Evolutionary conservation across 2,113 vertebrate genomes (phyloP).

Genomic region (Malaclemys terrapin): DNA sequence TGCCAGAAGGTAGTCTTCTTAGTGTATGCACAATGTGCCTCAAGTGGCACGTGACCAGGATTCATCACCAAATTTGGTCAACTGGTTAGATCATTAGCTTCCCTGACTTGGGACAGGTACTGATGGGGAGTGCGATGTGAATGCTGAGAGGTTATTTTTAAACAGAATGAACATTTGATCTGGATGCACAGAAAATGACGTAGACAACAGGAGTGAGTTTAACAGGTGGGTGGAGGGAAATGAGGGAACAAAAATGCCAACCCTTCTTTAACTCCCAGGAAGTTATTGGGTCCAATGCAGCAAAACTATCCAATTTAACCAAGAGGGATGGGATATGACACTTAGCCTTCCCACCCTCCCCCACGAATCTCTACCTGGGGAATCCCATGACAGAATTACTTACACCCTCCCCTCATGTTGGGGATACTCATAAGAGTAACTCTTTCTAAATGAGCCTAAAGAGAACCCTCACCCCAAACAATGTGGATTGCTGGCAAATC

Average conservation of each 20-base stretch:
- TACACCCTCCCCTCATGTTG: background rate
- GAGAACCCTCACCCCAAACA: background rate
- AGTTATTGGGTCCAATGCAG: background rate
- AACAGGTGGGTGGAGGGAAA: background rate
- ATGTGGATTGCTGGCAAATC: background rate
- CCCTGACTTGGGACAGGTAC: too few species aligned
- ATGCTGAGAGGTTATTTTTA: background rate
- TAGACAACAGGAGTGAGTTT: background rate
- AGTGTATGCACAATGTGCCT: too few species aligned
- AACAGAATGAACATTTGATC: background rate
- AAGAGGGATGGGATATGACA: background rate
- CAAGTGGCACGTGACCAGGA: too few species aligned
- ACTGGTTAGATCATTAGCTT: too few species aligned
- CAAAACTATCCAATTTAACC: background rate
- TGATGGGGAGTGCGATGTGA: too few species aligned
- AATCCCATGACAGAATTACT: background rate
- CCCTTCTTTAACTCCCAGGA: conserved; percentile 24
- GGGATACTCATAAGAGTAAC: background rate
- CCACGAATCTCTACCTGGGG: background rate
- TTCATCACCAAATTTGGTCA: too few species aligned
- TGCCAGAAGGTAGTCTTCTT: background rate
- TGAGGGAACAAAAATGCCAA: conserved; percentile 38
- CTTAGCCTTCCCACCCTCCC: background rate
- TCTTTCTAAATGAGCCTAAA: background rate
- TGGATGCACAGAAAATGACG: background rate